Base-by-base conservation (phyloP, 2,797 vertebrate species). In the Neosilurus mollespiculum region DNA sequence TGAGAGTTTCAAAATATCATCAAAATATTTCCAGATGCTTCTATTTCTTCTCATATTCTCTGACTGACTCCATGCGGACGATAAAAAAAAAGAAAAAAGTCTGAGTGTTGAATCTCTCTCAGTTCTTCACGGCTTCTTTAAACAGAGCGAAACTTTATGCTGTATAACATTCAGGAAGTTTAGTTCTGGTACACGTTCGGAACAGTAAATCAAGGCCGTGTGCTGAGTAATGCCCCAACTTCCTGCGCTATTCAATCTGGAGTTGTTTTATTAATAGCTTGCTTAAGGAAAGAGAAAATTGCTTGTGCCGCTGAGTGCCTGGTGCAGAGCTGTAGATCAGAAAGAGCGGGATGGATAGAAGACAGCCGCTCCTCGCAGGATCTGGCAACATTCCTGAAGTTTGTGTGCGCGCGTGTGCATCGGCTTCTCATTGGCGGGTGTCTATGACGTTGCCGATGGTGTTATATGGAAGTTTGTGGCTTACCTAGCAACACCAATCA, bases 401-500 rank as follows among this genome's bases (percentile, higher is more conserved):
- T 83, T 76, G 10, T 51, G 15, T 12, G 59, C 69, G 8, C 4
- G 30, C 18, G 37, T 69, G 18, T 53, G 54, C 15, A 11, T 53
- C n/a, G 30, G 30, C 71, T 62, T 6, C 18, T 62, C 49, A 87
- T 83, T 85, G 86, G 84, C 58, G 16, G 26, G 7, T 3, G 34
- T 26, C 37, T 54, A 3, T 87, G 86, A 85, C 69, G 81, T 85
- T 78, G 78, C 69, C 56, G 58, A 65, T 83, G 86, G 81, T 51
- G 66, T 83, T 82, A 81, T 65, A 76, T 49, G 59, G 80, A 65
- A 49, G 49, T 77, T 56, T 61, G 78, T 10, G 78, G 73, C 58
- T 78, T 83, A 75, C 85, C 83, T 86, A 85, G 87, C 83, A 88
- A 88, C 83, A 83, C 80, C 65, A 81, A 81, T 83, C 73, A 49